These are phyloP conservation scores for Cliona cf. orientalis DNA, from an alignment of 37 sponge, comb jelly and placozoan species.

Conservation along the genomic window DNA sequence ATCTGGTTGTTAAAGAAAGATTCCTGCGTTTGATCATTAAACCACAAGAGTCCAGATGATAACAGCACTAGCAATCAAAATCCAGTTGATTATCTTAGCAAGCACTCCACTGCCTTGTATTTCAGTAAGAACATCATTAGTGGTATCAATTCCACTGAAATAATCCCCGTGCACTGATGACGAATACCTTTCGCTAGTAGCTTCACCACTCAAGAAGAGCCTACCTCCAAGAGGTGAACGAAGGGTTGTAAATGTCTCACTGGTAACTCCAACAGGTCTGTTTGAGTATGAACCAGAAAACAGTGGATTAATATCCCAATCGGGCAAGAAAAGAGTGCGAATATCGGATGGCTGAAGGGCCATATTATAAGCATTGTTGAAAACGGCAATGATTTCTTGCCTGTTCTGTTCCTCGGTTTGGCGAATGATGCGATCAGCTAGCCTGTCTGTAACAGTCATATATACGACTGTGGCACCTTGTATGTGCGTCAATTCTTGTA, in stretches of 20 bases:
- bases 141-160: constrained; percentile 45
- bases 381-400: constrained; percentile 35
- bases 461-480: constrained; percentile 16
- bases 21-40: too few relatives aligned
- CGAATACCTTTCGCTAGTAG: constrained; percentile 4
- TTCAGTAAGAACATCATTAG: too few relatives aligned
- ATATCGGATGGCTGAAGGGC: too few relatives aligned
- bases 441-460: constrained; percentile 23
- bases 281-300: constrained; percentile 54
- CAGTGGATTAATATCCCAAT: constrained; percentile 47
- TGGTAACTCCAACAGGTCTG: constrained; percentile 21
- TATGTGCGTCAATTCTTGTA: constrained; percentile 1
- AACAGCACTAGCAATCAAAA: too few relatives aligned
- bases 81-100: too few relatives aligned
- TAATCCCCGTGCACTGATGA: constrained; percentile 69
- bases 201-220: constrained; percentile 73
- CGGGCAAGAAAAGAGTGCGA: too few relatives aligned
- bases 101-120: too few relatives aligned
- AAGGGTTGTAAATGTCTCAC: neutral
- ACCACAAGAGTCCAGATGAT: too few relatives aligned
- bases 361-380: too few relatives aligned
- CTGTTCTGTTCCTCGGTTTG: constrained; percentile 26
- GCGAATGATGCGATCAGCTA: constrained; percentile 8
- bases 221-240: constrained; percentile 25
- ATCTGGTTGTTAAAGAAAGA: too few relatives aligned